Evolutionary conservation across 2,888 invertebrate genomes (phyloP).

Genomic region (Ryuthela nishihirai): DNA sequence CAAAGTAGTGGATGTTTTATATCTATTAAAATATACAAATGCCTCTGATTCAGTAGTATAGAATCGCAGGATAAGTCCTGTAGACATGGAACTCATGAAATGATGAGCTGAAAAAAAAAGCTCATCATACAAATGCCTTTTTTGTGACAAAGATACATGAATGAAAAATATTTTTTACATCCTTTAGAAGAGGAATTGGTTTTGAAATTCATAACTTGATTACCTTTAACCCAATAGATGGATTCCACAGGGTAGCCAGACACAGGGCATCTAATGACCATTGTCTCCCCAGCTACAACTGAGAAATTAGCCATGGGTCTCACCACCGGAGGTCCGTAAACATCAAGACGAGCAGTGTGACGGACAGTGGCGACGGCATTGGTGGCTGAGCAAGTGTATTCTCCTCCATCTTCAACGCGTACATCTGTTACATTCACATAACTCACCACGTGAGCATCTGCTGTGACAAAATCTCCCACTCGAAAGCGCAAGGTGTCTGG

Average conservation of each 20-base stretch:
- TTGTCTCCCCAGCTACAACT: conserved; percentile 70
- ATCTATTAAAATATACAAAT: too few relatives aligned
- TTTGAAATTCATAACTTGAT: too few relatives aligned
- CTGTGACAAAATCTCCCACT: conserved; percentile 46
- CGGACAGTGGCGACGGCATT: conserved; percentile 47
- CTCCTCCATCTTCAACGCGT: conserved; percentile 48
- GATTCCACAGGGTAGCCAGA: conserved; percentile 92
- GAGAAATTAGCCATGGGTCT: conserved; percentile 73
- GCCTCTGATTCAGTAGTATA: too few relatives aligned
- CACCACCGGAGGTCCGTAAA: conserved; percentile 78
- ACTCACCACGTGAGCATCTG: conserved; percentile 48
- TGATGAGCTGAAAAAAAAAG: too few relatives aligned
- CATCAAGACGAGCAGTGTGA: conserved; percentile 70
- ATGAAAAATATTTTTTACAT: too few relatives aligned
- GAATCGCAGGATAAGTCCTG: too few relatives aligned
- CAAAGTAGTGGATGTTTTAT: too few relatives aligned
- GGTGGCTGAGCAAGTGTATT: conserved; percentile 47
- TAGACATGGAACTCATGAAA: too few relatives aligned
- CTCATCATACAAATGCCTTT: too few relatives aligned
- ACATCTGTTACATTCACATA: conserved; percentile 49
- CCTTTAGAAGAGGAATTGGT: too few relatives aligned
- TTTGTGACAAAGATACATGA: too few relatives aligned
- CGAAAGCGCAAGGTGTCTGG: conserved; percentile 18
- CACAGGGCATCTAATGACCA: conserved; percentile 78
- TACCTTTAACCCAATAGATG: conserved; percentile 91